These are phyloP conservation scores for Malacosoma neustria DNA, from an alignment of 2,888 invertebrate genomes.

Conservation along the genomic window DNA sequence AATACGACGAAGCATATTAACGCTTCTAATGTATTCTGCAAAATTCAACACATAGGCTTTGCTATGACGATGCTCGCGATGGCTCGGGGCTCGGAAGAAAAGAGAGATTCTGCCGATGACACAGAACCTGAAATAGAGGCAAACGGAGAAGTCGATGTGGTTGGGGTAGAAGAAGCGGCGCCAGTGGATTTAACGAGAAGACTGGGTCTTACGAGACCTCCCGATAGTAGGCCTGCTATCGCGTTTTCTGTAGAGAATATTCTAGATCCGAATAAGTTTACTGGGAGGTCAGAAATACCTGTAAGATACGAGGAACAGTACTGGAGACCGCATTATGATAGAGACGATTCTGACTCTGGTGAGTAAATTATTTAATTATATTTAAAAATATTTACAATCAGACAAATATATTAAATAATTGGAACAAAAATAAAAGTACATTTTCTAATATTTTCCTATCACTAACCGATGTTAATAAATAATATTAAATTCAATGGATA, in stretches of 20 bases:
- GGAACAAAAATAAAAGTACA: no score
- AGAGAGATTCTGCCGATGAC: slow-evolving; percentile 41
- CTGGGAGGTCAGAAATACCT: slow-evolving; percentile 77
- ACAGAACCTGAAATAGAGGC: slow-evolving; percentile 48
- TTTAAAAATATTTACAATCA: no score
- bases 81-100: slow-evolving; percentile 63
- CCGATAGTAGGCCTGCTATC: slow-evolving; percentile 73
- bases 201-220: slow-evolving; percentile 73
- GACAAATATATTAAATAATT: no score
- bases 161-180: slow-evolving; percentile 65
- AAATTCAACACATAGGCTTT: slow-evolving; percentile 34
- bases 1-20: not conserved
- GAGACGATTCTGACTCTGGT: slow-evolving; percentile 76
- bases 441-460: no score
- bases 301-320: slow-evolving; percentile 75
- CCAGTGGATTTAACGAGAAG: slow-evolving; percentile 65
- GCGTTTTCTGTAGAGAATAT: slow-evolving; percentile 95
- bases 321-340: slow-evolving; percentile 68
- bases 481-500: no score
- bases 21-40: not conserved
- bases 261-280: slow-evolving; percentile 92
- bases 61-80: slow-evolving; percentile 73
- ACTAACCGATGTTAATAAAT: no score
- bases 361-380: slow-evolving; percentile 20
- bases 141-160: slow-evolving; percentile 60